Conservation (phyloP, 1,140 invertebrate species). For the Centruroides vittatus region DNA sequence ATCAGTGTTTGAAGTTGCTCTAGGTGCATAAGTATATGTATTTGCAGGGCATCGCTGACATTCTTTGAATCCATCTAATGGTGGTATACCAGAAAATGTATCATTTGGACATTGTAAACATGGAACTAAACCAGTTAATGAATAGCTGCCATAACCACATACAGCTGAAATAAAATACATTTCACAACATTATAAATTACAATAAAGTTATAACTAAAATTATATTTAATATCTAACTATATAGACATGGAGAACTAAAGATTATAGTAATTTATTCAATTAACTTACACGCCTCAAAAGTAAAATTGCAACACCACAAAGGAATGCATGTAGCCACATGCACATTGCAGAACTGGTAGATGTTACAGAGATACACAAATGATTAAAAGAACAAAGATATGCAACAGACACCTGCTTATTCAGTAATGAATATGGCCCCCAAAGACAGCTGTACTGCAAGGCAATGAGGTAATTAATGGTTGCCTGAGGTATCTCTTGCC, state of each 20-base stretch:
- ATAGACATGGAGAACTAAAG: slow-evolving; percentile 3
- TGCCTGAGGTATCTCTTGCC: no score
- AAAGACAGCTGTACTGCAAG: no score
- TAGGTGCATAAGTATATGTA: slow-evolving; percentile 80
- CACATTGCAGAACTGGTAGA: no score
- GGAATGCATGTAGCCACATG: no score
- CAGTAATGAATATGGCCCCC: no score
- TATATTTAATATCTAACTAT: background rate
- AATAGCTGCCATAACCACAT: slow-evolving; percentile 91
- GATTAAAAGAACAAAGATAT: no score
- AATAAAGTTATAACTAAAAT: background rate
- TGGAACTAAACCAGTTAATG: slow-evolving; percentile 82
- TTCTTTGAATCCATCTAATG: slow-evolving; percentile 80
- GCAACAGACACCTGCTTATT: no score
- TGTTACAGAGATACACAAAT: no score
- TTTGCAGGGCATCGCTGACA: slow-evolving; percentile 83
- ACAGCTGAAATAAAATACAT: slow-evolving; percentile 52
- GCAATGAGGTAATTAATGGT: no score
- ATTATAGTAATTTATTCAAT: no score
- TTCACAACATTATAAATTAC: background rate
- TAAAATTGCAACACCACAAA: no score
- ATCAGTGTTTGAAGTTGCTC: slow-evolving; percentile 58
- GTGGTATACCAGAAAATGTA: slow-evolving; percentile 74
- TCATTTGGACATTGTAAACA: slow-evolving; percentile 89
- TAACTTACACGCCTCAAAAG: no score